phyloP scores from a whole-genome alignment of 2,888 invertebrate genomes.

The Dastarcus helophoroides region DNA sequence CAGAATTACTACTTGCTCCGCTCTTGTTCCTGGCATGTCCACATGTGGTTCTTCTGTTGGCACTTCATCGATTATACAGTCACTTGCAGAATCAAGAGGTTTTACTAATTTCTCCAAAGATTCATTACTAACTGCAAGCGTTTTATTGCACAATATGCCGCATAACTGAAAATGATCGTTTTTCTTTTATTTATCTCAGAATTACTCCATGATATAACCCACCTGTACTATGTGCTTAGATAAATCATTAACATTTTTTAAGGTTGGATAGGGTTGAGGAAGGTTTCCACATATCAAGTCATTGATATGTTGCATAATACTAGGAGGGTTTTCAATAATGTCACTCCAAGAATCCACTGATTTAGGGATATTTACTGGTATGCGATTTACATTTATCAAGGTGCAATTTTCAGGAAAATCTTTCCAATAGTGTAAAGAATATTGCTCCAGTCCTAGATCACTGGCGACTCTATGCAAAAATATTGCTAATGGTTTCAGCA shows the following conservation, averaged over 20 bases:
- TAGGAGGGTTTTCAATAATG: slow-evolving; percentile 52
- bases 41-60: not conserved
- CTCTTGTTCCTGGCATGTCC: slow-evolving; percentile 1
- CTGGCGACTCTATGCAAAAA: slow-evolving; percentile 65
- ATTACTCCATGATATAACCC: too few relatives aligned
- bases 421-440: slow-evolving; percentile 70
- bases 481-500: slow-evolving; percentile 54
- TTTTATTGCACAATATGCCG: slow-evolving; percentile 3
- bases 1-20: slow-evolving; percentile 41
- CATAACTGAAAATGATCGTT: slow-evolving; percentile 8
- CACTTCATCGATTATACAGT: too few relatives aligned
- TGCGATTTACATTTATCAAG: slow-evolving; percentile 37
- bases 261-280: slow-evolving; percentile 54
- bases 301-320: slow-evolving; percentile 60
- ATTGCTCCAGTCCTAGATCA: slow-evolving; percentile 61
- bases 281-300: slow-evolving; percentile 47
- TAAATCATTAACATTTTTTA: slow-evolving; percentile 59
- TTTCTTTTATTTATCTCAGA: slow-evolving; percentile 1
- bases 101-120: too few relatives aligned
- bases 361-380: slow-evolving; percentile 45
- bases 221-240: slow-evolving; percentile 68
- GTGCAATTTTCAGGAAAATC: slow-evolving; percentile 63
- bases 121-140: not conserved
- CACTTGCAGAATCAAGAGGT: too few relatives aligned
- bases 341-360: slow-evolving; percentile 50